Percentiles rank a stretch among this genome's conserved stretches.
Evolutionary conservation across 2,888 invertebrate genomes (phyloP).

Genomic region (Hyles lineata): DNA sequence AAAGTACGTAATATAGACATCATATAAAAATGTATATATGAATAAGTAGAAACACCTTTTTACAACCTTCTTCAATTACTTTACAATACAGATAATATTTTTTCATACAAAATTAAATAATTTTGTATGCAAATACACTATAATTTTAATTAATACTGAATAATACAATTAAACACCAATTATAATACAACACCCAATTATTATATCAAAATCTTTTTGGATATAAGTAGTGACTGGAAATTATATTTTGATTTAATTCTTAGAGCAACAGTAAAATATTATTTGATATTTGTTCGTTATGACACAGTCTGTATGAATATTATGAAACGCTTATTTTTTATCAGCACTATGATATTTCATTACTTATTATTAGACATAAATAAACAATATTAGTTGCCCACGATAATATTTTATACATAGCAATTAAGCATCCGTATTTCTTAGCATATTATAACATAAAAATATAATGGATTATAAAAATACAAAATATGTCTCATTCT

Average conservation of each 20-base stretch:
- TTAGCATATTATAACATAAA: background rate
- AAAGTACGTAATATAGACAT: conserved; percentile 47
- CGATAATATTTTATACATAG: background rate
- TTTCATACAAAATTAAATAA: background rate
- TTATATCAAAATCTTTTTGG: background rate
- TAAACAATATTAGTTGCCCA: conserved; percentile 6
- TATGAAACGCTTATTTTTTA: background rate
- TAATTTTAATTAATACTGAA: conserved; percentile 19
- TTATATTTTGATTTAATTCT: too few relatives aligned
- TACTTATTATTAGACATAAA: background rate
- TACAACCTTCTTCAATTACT: conserved; percentile 4
- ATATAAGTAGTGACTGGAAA: background rate
- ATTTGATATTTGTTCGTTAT: too few relatives aligned
- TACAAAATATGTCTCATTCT: conserved; percentile 2
- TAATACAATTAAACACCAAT: conserved; percentile 18
- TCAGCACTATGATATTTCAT: background rate
- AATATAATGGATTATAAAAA: background rate
- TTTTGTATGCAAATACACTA: background rate
- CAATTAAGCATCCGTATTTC: background rate
- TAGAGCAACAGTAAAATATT: too few relatives aligned
- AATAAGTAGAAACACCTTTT: conserved; percentile 13
- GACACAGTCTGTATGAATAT: too few relatives aligned
- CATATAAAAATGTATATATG: conserved; percentile 43
- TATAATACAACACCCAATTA: conserved; percentile 30
- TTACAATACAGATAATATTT: background rate